Evolutionary conservation across 2,888 invertebrate genomes (phyloP).

Genomic region (Augochlorella aurata): DNA sequence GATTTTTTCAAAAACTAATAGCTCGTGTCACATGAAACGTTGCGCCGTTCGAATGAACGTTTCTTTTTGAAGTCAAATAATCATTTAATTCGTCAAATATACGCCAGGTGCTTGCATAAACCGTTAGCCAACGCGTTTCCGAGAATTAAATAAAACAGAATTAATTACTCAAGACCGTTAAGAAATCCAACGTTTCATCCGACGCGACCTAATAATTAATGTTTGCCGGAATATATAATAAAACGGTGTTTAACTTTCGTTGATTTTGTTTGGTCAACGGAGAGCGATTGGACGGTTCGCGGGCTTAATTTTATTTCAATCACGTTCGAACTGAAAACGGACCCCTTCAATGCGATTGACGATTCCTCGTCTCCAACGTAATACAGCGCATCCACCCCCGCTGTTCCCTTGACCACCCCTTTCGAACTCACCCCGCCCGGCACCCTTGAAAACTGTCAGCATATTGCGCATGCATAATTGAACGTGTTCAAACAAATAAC

Average conservation of each 20-base stretch:
- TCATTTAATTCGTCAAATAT: too few relatives aligned
- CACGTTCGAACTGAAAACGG: constrained; percentile 63
- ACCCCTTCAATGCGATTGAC: constrained; percentile 58
- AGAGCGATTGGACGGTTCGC: neutral
- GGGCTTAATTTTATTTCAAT: constrained; percentile 78
- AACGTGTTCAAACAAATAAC: constrained; percentile 80
- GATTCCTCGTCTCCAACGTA: constrained; percentile 48
- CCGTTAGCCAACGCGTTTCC: too few relatives aligned
- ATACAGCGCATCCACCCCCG: constrained; percentile 20
- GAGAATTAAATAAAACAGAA: too few relatives aligned
- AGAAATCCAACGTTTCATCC: neutral
- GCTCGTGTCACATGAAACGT: too few relatives aligned
- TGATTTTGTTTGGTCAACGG: neutral
- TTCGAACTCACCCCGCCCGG: constrained; percentile 17
- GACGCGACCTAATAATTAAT: neutral
- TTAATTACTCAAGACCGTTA: neutral
- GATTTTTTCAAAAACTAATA: too few relatives aligned
- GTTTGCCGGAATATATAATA: neutral
- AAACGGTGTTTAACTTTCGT: neutral
- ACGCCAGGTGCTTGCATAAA: too few relatives aligned
- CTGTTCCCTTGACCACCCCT: constrained; percentile 52
- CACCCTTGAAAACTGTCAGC: constrained; percentile 70
- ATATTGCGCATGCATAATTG: constrained; percentile 82
- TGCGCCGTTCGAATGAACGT: too few relatives aligned
- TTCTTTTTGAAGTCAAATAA: too few relatives aligned